These are phyloP conservation scores for Arvicanthis niloticus DNA, from an alignment of 2,113 vertebrate genomes.

Conservation along the genomic window DNA sequence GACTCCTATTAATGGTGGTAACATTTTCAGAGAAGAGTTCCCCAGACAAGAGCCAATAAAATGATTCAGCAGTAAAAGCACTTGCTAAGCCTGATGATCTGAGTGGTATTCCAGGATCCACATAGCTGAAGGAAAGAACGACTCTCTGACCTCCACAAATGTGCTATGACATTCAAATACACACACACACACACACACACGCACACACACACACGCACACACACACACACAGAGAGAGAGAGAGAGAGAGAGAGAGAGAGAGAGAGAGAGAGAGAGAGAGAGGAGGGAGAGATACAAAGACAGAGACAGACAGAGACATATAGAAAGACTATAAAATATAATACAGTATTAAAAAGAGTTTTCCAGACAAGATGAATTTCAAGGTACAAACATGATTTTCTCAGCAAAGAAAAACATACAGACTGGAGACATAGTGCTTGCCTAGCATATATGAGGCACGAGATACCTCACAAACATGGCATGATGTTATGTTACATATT, in stretches of 20 bases:
- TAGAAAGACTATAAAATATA: background rate
- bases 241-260: background rate
- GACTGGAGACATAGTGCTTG: background rate
- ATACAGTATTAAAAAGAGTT: background rate
- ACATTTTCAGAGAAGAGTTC: background rate
- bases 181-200: background rate
- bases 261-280: background rate
- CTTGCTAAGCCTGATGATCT: background rate
- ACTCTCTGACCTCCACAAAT: background rate
- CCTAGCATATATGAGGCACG: background rate
- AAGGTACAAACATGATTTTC: slow-evolving; percentile 22
- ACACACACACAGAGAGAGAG: background rate
- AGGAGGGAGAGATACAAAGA: too few relatives aligned
- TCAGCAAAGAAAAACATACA: background rate
- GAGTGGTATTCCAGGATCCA: background rate
- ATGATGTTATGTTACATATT: background rate
- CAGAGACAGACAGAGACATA: background rate
- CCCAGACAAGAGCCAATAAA: background rate
- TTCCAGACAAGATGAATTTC: slow-evolving; percentile 17
- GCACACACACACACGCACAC: background rate
- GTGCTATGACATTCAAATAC: background rate
- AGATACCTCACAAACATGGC: background rate
- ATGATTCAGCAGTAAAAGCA: background rate
- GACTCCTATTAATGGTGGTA: background rate
- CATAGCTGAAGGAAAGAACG: background rate